phyloP scores from a whole-genome alignment of 35 echinoderm and acorn worm species.

The Apostichopus parvimensis region DNA sequence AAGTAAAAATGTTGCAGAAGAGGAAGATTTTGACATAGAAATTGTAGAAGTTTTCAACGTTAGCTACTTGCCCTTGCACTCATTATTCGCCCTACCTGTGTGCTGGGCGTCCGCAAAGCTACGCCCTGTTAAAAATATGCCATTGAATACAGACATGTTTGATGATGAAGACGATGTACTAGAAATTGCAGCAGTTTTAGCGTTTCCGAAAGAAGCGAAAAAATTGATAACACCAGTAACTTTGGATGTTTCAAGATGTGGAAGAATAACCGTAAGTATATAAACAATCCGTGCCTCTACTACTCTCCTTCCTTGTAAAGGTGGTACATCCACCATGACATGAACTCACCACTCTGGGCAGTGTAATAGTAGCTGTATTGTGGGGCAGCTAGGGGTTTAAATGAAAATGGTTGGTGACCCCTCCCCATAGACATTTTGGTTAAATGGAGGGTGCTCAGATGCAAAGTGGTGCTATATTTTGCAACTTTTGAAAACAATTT shows the following conservation, averaged over 20 bases:
- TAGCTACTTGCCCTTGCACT: conserved; percentile 74
- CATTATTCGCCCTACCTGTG: conserved; percentile 78
- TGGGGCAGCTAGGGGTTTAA: no score
- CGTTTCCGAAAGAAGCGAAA: conserved; percentile 76
- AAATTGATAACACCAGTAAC: conserved; percentile 69
- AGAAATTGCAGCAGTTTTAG: conserved; percentile 73
- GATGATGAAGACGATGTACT: conserved; percentile 68
- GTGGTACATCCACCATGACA: no score
- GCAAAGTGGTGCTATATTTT: no score
- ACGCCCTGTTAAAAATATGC: conserved; percentile 59
- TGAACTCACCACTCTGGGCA: no score
- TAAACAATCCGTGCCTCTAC: no score
- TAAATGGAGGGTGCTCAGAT: no score
- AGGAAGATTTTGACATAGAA: conserved; percentile 87
- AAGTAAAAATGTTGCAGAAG: conserved; percentile 84
- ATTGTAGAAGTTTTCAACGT: conserved; percentile 74
- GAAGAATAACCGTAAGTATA: conserved; percentile 77
- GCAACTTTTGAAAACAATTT: no score
- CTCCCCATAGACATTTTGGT: no score
- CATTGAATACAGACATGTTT: conserved; percentile 74
- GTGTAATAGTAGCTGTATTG: no score
- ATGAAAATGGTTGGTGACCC: no score
- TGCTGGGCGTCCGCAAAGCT: conserved; percentile 84
- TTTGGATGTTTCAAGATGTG: conserved; percentile 77
- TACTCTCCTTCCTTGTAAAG: no score